Conservation (phyloP, 2,888 invertebrate species). For the Sinelater perroti region DNA sequence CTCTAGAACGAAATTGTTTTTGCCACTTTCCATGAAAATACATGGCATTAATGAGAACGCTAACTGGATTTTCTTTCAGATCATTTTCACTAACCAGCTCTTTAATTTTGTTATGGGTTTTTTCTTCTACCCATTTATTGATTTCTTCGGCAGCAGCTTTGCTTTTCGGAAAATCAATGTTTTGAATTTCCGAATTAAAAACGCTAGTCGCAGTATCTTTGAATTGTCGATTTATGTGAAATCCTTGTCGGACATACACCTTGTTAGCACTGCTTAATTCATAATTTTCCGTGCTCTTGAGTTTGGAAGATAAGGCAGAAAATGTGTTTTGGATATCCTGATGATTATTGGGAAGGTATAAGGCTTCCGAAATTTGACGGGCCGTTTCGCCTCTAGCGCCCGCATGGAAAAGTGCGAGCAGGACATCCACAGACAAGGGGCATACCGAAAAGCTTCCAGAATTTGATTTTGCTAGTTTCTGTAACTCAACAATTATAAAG, state of each 20-base stretch:
- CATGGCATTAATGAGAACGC: conserved; percentile 56
- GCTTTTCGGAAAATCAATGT: conserved; percentile 45
- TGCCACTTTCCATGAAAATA: too few species aligned
- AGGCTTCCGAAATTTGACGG: conserved; percentile 28
- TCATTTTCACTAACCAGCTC: conserved; percentile 54
- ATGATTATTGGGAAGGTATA: conserved; percentile 39
- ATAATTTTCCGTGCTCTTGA: conserved; percentile 39
- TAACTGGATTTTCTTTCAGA: conserved; percentile 43
- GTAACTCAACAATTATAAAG: too few species aligned
- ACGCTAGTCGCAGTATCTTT: conserved; percentile 66
- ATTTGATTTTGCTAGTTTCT: conserved; percentile 25
- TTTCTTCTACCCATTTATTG: too few species aligned
- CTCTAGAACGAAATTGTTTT: conserved; percentile 37
- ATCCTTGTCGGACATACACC: conserved; percentile 68
- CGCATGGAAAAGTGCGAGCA: conserved; percentile 50
- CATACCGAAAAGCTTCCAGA: conserved; percentile 50
- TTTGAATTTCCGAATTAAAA: conserved; percentile 70
- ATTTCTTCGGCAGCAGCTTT: conserved; percentile 46
- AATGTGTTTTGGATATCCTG: conserved; percentile 27
- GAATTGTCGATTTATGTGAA: conserved; percentile 65
- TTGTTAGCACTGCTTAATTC: conserved; percentile 59
- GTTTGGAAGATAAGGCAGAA: conserved; percentile 34
- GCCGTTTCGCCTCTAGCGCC: conserved; percentile 53
- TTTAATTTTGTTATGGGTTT: too few species aligned
- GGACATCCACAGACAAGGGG: conserved; percentile 53